Conservation (phyloP, 2,113 vertebrate species). For the Pteruthius melanotis region DNA sequence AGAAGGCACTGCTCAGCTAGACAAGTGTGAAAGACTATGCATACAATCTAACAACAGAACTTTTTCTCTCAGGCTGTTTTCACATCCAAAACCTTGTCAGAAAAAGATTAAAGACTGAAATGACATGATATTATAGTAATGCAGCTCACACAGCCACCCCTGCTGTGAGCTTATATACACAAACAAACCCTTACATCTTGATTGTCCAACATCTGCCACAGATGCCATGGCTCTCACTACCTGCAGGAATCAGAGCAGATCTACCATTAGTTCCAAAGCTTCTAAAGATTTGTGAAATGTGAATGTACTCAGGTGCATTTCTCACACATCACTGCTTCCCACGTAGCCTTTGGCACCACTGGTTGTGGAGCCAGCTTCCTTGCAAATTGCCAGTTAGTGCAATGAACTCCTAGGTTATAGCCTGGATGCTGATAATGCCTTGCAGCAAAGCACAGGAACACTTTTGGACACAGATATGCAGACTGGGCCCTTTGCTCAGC, state of each 20-base stretch:
- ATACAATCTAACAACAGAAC: not conserved
- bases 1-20: not conserved
- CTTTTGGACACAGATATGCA: not conserved
- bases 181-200: not conserved
- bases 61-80: not conserved
- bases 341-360: not conserved
- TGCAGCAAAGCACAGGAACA: rapidly evolving
- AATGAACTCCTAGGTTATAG: not conserved
- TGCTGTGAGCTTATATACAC: not conserved
- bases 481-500: not conserved
- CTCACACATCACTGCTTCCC: not conserved
- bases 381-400: not conserved
- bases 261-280: not conserved
- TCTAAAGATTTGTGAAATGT: not conserved
- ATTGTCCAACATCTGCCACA: not conserved
- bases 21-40: not conserved
- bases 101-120: not conserved
- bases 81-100: not conserved
- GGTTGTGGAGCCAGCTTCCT: not conserved
- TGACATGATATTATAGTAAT: not conserved
- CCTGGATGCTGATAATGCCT: rapidly evolving
- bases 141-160: not conserved
- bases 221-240: not conserved
- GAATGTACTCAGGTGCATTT: not conserved
- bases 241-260: not conserved